These are phyloP conservation scores for Psilopsiagon aurifrons DNA, from an alignment of 2,113 vertebrate species.

Conservation along the genomic window DNA sequence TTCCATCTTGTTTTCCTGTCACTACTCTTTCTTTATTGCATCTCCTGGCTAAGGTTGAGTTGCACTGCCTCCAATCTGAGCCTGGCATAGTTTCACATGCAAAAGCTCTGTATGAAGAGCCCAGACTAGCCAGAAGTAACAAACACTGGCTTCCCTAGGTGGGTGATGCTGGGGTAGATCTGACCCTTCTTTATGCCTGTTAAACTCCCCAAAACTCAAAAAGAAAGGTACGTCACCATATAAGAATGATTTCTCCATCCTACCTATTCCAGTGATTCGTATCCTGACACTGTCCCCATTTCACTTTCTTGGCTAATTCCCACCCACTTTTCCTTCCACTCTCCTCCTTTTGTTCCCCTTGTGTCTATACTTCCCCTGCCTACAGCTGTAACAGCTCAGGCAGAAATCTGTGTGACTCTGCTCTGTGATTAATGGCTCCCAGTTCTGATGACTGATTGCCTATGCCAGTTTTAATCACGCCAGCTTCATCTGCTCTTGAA, in stretches of 20 bases:
- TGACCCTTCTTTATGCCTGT: not conserved
- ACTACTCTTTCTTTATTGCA: not conserved
- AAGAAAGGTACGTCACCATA: not conserved
- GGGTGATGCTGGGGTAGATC: not conserved
- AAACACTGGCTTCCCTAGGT: not conserved
- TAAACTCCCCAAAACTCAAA: not conserved
- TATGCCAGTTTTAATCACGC: constrained; percentile 43
- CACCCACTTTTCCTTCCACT: not conserved
- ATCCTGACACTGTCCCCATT: not conserved
- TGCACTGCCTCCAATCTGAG: not conserved
- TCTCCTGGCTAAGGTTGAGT: not conserved
- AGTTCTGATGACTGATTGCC: constrained; percentile 51
- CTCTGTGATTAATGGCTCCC: constrained; percentile 51
- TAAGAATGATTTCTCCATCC: not conserved
- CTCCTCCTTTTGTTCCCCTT: not conserved
- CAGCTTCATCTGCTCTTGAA: constrained; percentile 56
- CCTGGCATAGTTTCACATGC: not conserved
- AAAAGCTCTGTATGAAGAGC: not conserved
- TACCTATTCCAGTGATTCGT: not conserved
- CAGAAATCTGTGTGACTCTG: not conserved
- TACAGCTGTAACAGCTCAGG: not conserved
- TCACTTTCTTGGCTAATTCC: not conserved
- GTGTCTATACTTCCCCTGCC: not conserved
- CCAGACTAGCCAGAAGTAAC: not conserved
- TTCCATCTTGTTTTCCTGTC: constrained; percentile 21